Evolutionary conservation across 2,113 vertebrate species (phyloP).

Genomic region (Otocyon megalotis): DNA sequence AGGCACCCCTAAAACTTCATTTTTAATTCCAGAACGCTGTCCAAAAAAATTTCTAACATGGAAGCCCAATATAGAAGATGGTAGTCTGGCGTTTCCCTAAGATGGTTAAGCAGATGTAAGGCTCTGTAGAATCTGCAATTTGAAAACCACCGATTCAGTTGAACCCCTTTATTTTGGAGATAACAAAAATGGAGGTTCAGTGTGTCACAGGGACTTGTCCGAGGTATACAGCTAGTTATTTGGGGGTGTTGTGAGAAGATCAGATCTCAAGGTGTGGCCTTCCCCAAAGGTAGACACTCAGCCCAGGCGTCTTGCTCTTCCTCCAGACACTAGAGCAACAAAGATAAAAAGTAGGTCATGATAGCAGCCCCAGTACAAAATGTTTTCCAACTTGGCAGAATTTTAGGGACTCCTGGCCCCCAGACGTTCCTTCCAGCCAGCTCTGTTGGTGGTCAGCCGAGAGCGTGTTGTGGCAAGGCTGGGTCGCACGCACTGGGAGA

Average conservation of each 20-base stretch:
- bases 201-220: not conserved
- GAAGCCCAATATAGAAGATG: not conserved
- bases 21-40: not conserved
- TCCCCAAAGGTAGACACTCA: not conserved
- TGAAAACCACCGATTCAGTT: not conserved
- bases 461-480: accelerated
- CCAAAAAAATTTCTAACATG: not conserved
- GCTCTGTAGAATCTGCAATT: not conserved
- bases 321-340: not conserved
- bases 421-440: accelerated
- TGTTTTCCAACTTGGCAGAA: not conserved
- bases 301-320: not conserved
- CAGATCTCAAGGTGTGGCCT: not conserved
- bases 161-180: not conserved
- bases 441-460: too few relatives aligned
- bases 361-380: not conserved
- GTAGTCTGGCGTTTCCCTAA: not conserved
- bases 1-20: not conserved
- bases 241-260: not conserved
- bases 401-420: not conserved
- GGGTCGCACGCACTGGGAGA: accelerated
- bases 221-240: not conserved
- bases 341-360: not conserved
- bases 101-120: not conserved
- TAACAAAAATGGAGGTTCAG: not conserved